These are phyloP conservation scores for Oxygymnocypris stewartii DNA, from an alignment of 2,113 vertebrate species.

Conservation along the genomic window DNA sequence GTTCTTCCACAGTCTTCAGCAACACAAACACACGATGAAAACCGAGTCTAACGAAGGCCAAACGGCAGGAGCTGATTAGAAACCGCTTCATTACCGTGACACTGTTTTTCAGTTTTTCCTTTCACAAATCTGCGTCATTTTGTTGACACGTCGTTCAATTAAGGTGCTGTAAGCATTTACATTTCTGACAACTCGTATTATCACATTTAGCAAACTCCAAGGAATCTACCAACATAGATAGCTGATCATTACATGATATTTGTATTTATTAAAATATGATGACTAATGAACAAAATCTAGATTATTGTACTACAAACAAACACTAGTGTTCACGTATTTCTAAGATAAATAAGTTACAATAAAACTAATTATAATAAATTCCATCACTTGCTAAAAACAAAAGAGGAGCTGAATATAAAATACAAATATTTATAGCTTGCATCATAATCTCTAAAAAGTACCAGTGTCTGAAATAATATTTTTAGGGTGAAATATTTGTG, in stretches of 20 bases:
- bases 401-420: no score
- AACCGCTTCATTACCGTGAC: not conserved
- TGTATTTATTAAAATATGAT: not conserved
- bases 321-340: not conserved
- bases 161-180: not conserved
- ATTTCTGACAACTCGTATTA: not conserved
- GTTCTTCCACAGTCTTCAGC: constrained; percentile 12
- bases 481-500: not conserved
- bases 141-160: not conserved
- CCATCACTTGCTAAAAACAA: no score
- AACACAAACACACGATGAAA: constrained; percentile 9
- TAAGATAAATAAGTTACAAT: not conserved
- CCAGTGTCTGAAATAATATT: not conserved
- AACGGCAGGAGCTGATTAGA: not conserved
- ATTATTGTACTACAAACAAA: not conserved
- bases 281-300: not conserved
- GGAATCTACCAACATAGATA: not conserved
- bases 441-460: not conserved
- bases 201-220: not conserved
- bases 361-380: no score
- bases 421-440: not conserved
- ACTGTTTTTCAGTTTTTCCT: not conserved
- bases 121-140: constrained; percentile 16
- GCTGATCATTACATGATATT: not conserved
- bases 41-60: not conserved